Evolutionary conservation across 2,113 vertebrate species (phyloP), one percentile per base, ranked within the genome.

Genomic region (Nerophis ophidion): DNA sequence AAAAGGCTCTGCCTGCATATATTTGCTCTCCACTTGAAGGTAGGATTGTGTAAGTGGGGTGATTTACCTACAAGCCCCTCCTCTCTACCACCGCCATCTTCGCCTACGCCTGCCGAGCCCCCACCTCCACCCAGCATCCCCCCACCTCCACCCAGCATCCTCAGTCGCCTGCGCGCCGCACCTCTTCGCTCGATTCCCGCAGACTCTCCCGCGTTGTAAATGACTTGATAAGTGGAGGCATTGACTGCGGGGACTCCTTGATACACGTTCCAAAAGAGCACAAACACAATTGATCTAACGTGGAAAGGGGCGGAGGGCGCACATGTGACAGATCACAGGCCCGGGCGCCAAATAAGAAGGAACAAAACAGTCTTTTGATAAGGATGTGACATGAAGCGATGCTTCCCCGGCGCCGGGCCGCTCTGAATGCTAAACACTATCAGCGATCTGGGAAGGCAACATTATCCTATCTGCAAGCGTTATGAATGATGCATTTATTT

Each of bases 201-300:
- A 82, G 85, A 81, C 36, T 79, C 76, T 73, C 74, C 66, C 17
- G 45, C 84, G 84, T 86, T 84, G 83, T 79, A 80, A 81, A 81
- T 84, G 84, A 83, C 82, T 71, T 83, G 85, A 84, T 87, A 84
- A 88, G 85, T 84, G 83, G 72, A 83, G 76, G 70, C 79, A 79
- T 61, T 54, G 82, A 81, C 80, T 82, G 74, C 70, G 69, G 85
- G 82, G 84, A 85, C 85, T 83, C 86, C 83, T 81, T 86, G 81
- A 89, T 86, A 84, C 84, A 83, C 83, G 79, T 81, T 77, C 86
- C 73, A 76, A 83, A 77, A 79, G 77, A 86, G 82, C 73, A 79
- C 84, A 86, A 86, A 87, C 84, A 87, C 83, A 81, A 86, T 82
- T 86, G 86, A 87, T 89, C 83, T 79, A 64, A 74, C 64, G 61